Evolutionary conservation across 2,888 invertebrate species (phyloP), one percentile per base, ranked within the genome.

Genomic region (Polydrusus tereticollis): DNA sequence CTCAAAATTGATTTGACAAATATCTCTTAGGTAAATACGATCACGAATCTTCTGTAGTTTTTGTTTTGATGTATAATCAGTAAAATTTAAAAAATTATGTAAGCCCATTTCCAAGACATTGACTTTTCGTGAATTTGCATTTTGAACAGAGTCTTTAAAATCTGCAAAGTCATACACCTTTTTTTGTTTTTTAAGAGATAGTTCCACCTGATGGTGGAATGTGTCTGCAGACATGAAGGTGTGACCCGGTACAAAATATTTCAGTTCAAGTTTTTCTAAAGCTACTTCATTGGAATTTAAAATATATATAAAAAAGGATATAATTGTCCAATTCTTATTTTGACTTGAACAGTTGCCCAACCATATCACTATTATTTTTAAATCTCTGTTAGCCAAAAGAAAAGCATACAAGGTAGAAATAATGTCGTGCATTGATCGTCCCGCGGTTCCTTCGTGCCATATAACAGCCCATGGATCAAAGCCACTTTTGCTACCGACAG

Each of bases 341-440:
- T 76, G 75, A 10, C 60, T 47, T 16, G 72, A 55, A n/a, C n/a
- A n/a, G n/a, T n/a, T n/a, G 33, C 12, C 8, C n/a, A 77, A 50
- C 75, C 75, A 75, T n/a, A 77, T 21, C 6, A 38, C 68, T 47
- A 77, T 70, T 18, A 66, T n/a, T 60, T 68, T 47, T 18, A n/a
- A 33, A 60, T 69, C 69, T 4, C 72, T 20, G 29, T 36, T 59
- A 20, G 21, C 45, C 23, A 38, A 38, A 52, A 76, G 69, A 58
- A 72, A 77, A 29, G 50, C 50, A 60, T 69, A 45, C 36, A 73
- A 76, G n/a, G 72, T 41, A 59, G 69, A 74, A 26, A 74, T 74
- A 36, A 74, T 50, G 57, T 82, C 81, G 50, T 81, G 78, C 70
- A 81, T 75, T 41, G 58, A 58, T 4, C 43, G 29, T 38, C 69